These are phyloP conservation scores for Diadophis punctatus DNA, from an alignment of 2,113 vertebrate species.

Conservation along the genomic window DNA sequence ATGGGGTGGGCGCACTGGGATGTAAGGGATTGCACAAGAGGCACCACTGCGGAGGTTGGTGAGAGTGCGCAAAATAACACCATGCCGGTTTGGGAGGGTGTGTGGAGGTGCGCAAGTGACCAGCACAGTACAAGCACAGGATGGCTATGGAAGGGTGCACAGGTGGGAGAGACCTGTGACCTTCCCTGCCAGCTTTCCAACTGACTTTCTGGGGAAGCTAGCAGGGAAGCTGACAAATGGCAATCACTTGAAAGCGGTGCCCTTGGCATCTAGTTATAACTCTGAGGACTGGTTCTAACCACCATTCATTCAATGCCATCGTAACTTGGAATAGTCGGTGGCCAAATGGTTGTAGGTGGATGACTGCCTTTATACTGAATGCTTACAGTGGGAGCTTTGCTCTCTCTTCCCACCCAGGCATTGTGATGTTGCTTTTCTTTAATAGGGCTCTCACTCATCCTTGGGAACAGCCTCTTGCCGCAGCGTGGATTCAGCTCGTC, in stretches of 20 bases:
- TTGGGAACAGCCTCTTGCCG: constrained; percentile 68
- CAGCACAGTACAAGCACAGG: background rate
- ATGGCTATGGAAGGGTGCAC: background rate
- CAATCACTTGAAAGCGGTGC: background rate
- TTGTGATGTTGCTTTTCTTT: background rate
- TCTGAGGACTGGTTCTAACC: background rate
- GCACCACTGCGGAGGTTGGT: background rate
- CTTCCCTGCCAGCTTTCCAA: background rate
- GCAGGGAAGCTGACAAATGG: background rate
- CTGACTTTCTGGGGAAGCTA: background rate
- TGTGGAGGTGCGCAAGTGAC: background rate
- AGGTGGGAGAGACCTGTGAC: background rate
- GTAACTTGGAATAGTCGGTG: background rate
- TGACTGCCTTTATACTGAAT: background rate
- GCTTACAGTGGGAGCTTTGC: background rate
- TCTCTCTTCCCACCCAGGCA: background rate
- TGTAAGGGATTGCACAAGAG: background rate
- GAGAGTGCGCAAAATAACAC: background rate
- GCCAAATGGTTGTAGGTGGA: background rate
- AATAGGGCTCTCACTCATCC: constrained; percentile 78
- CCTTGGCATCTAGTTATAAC: background rate
- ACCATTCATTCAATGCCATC: background rate
- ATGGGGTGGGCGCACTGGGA: background rate
- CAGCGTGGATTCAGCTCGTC: constrained; percentile 78
- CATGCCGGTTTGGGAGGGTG: background rate